Percentiles rank a stretch among this genome's conserved stretches.
phyloP scores from a whole-genome alignment of 2,797 vertebrate genomes.

The Nothura maculosa region DNA sequence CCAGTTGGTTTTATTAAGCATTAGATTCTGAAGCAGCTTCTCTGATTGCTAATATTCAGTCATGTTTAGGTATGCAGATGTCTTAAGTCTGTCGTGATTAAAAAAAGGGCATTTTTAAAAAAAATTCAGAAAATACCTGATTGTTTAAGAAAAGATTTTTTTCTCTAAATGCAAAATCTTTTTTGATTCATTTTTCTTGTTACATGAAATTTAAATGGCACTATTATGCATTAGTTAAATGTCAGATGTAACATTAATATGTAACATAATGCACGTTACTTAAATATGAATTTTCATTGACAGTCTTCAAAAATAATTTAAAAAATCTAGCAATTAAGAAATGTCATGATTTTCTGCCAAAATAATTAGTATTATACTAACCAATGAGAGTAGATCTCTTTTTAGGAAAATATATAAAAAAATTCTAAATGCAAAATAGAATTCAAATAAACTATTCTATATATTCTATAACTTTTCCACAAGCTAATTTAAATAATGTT shows the following conservation, averaged over 20 bases:
- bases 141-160: not conserved
- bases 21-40: not conserved
- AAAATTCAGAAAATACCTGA: not conserved
- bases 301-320: not conserved
- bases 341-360: not conserved
- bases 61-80: not conserved
- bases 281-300: not conserved
- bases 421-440: not conserved
- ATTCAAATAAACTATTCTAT: not conserved
- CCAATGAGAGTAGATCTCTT: accelerated
- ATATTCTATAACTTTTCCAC: not conserved
- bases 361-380: not conserved
- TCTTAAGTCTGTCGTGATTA: not conserved
- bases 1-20: not conserved
- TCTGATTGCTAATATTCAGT: not conserved
- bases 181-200: not conserved
- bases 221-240: not conserved
- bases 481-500: slow-evolving; percentile 6
- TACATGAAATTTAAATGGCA: not conserved
- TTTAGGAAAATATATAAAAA: not conserved
- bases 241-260: not conserved
- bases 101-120: too few species aligned
- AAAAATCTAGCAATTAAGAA: not conserved
- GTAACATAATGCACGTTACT: not conserved
- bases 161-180: not conserved